A percentile compares a stretch with the other conserved stretches of the same genome.
These are phyloP conservation scores for Coenonympha arcania DNA, from an alignment of 2,888 invertebrate species.

Conservation along the genomic window DNA sequence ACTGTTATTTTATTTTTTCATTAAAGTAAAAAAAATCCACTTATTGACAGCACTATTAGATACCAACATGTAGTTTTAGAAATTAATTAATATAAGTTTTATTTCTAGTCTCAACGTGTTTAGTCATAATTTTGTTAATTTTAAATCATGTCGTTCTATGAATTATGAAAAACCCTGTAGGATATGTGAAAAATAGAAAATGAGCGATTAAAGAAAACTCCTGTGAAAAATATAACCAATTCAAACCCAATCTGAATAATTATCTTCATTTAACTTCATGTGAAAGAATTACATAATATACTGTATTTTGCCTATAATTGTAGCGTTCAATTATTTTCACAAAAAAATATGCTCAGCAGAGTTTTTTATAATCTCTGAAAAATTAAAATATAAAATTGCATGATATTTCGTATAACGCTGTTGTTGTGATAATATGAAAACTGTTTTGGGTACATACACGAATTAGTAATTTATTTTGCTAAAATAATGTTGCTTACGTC, in stretches of 20 bases:
- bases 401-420: constrained; percentile 35
- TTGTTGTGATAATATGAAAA: constrained; percentile 32
- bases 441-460: constrained; percentile 23
- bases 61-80: constrained; percentile 34
- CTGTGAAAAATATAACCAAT: neutral
- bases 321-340: neutral
- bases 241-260: neutral
- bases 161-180: constrained; percentile 6
- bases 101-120: constrained; percentile 66
- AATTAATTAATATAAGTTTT: constrained; percentile 50
- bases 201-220: constrained; percentile 1
- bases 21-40: constrained; percentile 35
- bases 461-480: constrained; percentile 39
- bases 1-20: constrained; percentile 14
- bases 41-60: constrained; percentile 37
- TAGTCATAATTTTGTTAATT: constrained; percentile 59
- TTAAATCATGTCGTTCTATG: constrained; percentile 28
- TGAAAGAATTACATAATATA: neutral
- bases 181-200: constrained; percentile 4
- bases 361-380: constrained; percentile 6
- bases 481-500: constrained; percentile 50
- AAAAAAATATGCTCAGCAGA: neutral
- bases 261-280: neutral
- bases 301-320: neutral
- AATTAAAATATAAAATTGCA: constrained; percentile 34